Percentiles rank a stretch among this genome's conserved stretches.
Evolutionary conservation across 2,113 vertebrate species (phyloP).

Genomic region (Epinephelus lanceolatus): DNA sequence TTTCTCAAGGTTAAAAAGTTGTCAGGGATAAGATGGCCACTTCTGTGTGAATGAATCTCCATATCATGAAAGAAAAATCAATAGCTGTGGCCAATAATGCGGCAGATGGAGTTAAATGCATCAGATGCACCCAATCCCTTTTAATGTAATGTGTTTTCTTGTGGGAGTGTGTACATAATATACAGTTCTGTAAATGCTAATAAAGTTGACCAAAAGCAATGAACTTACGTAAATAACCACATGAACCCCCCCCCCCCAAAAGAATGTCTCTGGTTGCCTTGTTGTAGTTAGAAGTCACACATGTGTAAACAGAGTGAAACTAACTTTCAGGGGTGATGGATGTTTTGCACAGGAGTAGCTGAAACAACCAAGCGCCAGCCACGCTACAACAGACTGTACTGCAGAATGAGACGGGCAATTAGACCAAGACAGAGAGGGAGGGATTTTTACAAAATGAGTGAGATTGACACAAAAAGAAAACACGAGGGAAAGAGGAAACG

Average conservation of each 20-base stretch:
- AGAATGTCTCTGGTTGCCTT: slow-evolving; percentile 15
- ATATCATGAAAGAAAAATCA: slow-evolving; percentile 78
- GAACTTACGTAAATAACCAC: slow-evolving; percentile 13
- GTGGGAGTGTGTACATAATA: slow-evolving; percentile 9
- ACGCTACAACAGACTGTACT: slow-evolving; percentile 10
- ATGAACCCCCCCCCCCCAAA: background rate
- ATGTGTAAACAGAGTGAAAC: slow-evolving; percentile 26
- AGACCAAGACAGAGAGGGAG: slow-evolving; percentile 25
- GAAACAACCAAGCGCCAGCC: slow-evolving; percentile 22
- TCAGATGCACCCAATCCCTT: slow-evolving; percentile 51
- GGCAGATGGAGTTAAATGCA: slow-evolving; percentile 66
- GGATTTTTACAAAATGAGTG: slow-evolving; percentile 30
- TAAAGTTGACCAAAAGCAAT: slow-evolving; percentile 15
- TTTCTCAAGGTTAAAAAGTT: slow-evolving; percentile 81
- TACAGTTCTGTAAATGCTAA: slow-evolving; percentile 9
- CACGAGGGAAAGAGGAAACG: background rate
- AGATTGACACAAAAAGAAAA: slow-evolving; percentile 52
- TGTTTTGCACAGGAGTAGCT: slow-evolving; percentile 26
- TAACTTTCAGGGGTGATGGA: slow-evolving; percentile 27
- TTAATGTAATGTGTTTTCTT: slow-evolving; percentile 38
- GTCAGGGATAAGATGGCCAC: slow-evolving; percentile 52
- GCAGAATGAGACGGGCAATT: slow-evolving; percentile 46
- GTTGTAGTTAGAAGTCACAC: slow-evolving; percentile 19
- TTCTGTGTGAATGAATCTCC: slow-evolving; percentile 75
- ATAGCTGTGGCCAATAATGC: slow-evolving; percentile 68